These are phyloP conservation scores for Cynaeus angustus DNA, from an alignment of 2,888 invertebrate species.

Conservation along the genomic window DNA sequence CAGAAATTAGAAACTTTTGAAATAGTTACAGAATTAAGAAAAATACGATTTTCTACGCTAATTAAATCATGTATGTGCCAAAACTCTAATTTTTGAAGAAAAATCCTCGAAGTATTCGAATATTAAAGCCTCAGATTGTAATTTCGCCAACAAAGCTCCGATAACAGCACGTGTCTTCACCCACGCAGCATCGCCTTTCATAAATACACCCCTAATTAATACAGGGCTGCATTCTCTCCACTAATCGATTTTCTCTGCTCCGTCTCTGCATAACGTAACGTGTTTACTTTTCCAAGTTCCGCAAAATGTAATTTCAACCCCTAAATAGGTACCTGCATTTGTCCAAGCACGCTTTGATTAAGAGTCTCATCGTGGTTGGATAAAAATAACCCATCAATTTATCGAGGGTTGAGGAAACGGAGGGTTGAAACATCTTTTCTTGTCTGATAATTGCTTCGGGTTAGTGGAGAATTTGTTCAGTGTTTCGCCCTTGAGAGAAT, in stretches of 20 bases:
- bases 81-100: too few species aligned
- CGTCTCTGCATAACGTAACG: constrained; percentile 36
- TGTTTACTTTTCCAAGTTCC: constrained; percentile 32
- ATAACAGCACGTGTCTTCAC: neutral
- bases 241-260: constrained; percentile 40
- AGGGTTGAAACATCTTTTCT: constrained; percentile 29
- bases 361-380: constrained; percentile 24
- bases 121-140: too few species aligned
- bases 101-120: too few species aligned
- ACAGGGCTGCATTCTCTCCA: neutral
- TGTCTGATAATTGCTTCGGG: constrained; percentile 35
- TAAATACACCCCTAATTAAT: constrained; percentile 2
- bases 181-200: neutral
- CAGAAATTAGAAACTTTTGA: too few species aligned
- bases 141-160: neutral
- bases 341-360: constrained; percentile 9
- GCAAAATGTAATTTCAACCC: neutral
- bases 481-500: neutral
- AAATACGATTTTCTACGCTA: too few species aligned
- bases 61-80: too few species aligned
- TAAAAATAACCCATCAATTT: constrained; percentile 40
- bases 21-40: too few species aligned
- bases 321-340: constrained; percentile 1
- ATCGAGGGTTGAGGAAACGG: constrained; percentile 20
- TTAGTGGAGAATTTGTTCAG: constrained; percentile 16